Evolutionary conservation across 2,888 invertebrate species (phyloP).

Genomic region (Diaphora mendica): DNA sequence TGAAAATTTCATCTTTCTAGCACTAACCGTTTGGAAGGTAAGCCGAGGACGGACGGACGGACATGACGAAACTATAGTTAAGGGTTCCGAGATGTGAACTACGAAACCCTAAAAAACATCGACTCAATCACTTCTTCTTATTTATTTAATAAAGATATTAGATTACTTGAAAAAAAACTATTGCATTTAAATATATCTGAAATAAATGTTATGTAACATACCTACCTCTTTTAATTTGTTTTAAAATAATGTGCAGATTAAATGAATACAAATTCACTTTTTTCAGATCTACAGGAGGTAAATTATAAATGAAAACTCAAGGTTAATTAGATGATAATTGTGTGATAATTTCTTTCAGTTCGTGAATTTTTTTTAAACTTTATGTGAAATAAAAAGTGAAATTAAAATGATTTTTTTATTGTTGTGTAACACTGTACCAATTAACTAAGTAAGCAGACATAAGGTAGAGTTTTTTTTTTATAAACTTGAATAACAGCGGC

Average conservation of each 20-base stretch:
- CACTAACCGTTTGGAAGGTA: too few species aligned
- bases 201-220: background rate
- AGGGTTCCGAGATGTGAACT: too few species aligned
- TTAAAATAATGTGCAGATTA: background rate
- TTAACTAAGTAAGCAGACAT: background rate
- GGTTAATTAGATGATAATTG: background rate
- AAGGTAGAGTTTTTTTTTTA: background rate
- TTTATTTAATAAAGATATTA: too few species aligned
- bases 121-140: too few species aligned
- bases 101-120: too few species aligned
- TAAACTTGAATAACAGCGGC: background rate
- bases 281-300: conserved; percentile 17
- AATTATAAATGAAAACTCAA: conserved; percentile 5
- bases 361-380: background rate
- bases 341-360: background rate
- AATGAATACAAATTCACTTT: conserved; percentile 1
- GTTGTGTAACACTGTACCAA: background rate
- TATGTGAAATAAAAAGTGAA: background rate
- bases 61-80: too few species aligned
- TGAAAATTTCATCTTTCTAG: too few species aligned
- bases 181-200: too few species aligned
- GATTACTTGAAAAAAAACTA: too few species aligned
- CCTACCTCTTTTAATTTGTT: background rate
- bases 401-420: background rate
- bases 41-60: too few species aligned